These are phyloP conservation scores for Dipodomys spectabilis DNA, from an alignment of 2,113 vertebrate genomes.

Conservation along the genomic window DNA sequence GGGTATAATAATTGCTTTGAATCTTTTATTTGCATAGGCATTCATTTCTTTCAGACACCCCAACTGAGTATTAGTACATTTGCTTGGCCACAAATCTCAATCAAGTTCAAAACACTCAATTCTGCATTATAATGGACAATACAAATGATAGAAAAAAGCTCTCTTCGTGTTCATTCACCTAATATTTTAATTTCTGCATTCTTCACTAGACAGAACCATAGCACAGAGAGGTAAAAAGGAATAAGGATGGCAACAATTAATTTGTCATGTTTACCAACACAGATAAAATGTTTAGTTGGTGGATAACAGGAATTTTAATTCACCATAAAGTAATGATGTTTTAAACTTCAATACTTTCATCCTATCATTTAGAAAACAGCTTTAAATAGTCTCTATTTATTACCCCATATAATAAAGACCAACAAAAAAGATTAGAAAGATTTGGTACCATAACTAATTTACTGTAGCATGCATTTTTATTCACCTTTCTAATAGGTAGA, in stretches of 20 bases:
- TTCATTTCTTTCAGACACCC: background rate
- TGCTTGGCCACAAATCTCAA: slow-evolving; percentile 26
- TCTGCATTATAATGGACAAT: background rate
- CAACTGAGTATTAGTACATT: slow-evolving; percentile 10
- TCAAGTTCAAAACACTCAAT: background rate
- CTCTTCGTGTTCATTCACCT: background rate
- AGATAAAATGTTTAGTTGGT: background rate
- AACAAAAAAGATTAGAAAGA: background rate
- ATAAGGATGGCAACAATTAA: slow-evolving; percentile 2
- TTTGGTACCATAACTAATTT: slow-evolving; percentile 2
- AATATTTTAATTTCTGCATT: background rate
- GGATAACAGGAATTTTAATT: slow-evolving; percentile 20
- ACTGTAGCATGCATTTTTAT: background rate
- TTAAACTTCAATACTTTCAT: slow-evolving; percentile 36
- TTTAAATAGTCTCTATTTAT: slow-evolving; percentile 22
- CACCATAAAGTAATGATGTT: slow-evolving; percentile 29
- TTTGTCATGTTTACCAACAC: slow-evolving; percentile 5
- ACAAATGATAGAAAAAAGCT: background rate
- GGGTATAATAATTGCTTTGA: background rate
- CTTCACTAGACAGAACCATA: background rate
- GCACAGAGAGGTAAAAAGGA: background rate
- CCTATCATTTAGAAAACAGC: background rate
- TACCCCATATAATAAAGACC: slow-evolving; percentile 42
- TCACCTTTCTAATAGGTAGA: background rate
- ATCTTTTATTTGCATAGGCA: background rate